Evolutionary conservation across 2,888 invertebrate species (phyloP), one percentile per base, ranked within the genome.

Genomic region (Drosophila trichaetosa): DNA sequence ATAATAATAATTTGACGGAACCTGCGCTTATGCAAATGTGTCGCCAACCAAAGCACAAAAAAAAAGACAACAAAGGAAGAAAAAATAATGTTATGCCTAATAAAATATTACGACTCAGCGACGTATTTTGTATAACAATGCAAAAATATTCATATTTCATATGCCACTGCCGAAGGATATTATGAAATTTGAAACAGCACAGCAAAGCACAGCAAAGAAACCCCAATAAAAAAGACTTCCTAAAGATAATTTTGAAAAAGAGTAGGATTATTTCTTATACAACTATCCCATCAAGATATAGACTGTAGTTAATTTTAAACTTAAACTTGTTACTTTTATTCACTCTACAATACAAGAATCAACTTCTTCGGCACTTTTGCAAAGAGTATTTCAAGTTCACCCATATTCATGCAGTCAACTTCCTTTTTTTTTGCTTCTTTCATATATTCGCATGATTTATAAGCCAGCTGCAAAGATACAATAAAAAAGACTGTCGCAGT

Each of bases 401-500:
- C 24, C 1, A 4, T 5, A 10, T 10, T 46, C 16, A 24, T 24
- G 16, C 8, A 24, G 0, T 24, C 4, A 46, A 46, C 24, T 40
- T 31, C 11, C 36, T 18, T 34, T 52, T 34, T 33, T 33, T 46
- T 34, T 71, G 52, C 63, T 70, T 56, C 76, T 69, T 80, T 75
- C 71, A 73, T 68, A 74, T 74, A 68, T 90, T 85, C 81, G 81
- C 81, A 90, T 90, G 90, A 86, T 88, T 86, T 90, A 90, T 83
- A 73, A 72, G 73, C 70, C 73, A 73, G 68, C 72, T 69, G 63
- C 31, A 71, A 68, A 76, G 67, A 69, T 67, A 78, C 87, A 84
- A 89, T 89, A 87, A 90, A 87, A 89, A 89, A 72, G 73, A 88
- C 79, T 90, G 86, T 86, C 90, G 75, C 90, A 88, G 74, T 66